phyloP scores from a whole-genome alignment of 2,888 invertebrate genomes.

The Chironomus riparius region DNA sequence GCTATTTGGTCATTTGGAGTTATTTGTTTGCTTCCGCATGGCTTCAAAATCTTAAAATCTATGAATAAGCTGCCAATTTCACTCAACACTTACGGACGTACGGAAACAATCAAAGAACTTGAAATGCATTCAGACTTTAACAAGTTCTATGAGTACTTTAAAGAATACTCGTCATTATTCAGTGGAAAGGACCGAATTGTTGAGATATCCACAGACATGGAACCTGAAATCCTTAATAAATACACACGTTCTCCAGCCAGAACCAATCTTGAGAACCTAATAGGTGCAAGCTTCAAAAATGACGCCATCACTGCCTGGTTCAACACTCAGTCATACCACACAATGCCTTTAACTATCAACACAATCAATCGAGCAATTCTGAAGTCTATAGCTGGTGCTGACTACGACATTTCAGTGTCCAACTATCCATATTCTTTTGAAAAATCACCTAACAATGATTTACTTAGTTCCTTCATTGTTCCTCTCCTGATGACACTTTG shows the following conservation, averaged over 20 bases:
- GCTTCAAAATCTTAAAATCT: too few relatives aligned
- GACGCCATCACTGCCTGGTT: slow-evolving; percentile 55
- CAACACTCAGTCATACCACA: slow-evolving; percentile 71
- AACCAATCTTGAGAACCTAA: slow-evolving; percentile 47
- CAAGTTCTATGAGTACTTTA: too few relatives aligned
- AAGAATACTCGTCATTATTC: too few relatives aligned
- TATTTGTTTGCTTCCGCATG: too few relatives aligned
- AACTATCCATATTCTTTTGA: neutral
- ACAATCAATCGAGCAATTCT: slow-evolving; percentile 56
- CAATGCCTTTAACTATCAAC: slow-evolving; percentile 57
- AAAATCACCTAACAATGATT: neutral
- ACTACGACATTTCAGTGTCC: neutral
- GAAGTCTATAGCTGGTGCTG: slow-evolving; percentile 31
- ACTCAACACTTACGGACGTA: too few relatives aligned
- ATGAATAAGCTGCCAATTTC: too few relatives aligned
- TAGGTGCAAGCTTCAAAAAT: slow-evolving; percentile 46
- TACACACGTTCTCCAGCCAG: neutral
- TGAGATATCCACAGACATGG: neutral
- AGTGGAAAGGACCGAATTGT: neutral
- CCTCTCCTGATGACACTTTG: neutral
- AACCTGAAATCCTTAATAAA: neutral
- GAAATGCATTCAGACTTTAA: neutral
- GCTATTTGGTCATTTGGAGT: too few relatives aligned
- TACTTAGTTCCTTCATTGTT: too few relatives aligned
- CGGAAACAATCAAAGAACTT: too few relatives aligned